Conservation (phyloP, 2,113 vertebrate species). For the Crotalus helleri region DNA sequence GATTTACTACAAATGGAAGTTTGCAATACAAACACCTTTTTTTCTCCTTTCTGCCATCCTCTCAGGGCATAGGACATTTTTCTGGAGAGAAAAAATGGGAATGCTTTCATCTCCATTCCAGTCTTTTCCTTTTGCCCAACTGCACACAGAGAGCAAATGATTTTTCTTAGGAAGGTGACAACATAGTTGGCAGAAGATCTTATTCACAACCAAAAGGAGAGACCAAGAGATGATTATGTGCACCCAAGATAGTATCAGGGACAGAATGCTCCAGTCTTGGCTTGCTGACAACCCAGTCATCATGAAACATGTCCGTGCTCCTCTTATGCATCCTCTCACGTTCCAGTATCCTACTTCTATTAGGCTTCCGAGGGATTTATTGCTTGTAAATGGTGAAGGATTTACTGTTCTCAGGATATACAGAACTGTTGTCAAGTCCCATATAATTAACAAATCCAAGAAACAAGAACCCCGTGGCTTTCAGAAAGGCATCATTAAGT, state of each 20-base stretch:
- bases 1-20: not conserved
- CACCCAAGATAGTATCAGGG: constrained; percentile 24
- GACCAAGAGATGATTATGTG: constrained; percentile 28
- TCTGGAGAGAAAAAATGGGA: not conserved
- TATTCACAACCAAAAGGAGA: constrained; percentile 13
- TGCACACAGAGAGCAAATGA: constrained; percentile 13
- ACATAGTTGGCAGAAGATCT: constrained; percentile 30
- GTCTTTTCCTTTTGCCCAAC: not conserved
- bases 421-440: not conserved
- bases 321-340: not conserved
- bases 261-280: not conserved
- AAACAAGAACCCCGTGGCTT: not conserved
- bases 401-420: constrained; percentile 36
- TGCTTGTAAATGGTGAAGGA: constrained; percentile 6
- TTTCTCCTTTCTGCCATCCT: not conserved
- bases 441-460: not conserved
- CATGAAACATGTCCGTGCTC: constrained; percentile 21
- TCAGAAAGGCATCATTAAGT: not conserved
- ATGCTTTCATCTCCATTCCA: not conserved
- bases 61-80: constrained; percentile 16
- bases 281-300: constrained; percentile 39
- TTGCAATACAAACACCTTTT: constrained; percentile 11
- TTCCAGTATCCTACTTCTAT: constrained; percentile 5
- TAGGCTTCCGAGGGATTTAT: not conserved
- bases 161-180: constrained; percentile 43